phyloP scores from a whole-genome alignment of 2,888 invertebrate genomes.

The Drosophila kambysellisi region DNA sequence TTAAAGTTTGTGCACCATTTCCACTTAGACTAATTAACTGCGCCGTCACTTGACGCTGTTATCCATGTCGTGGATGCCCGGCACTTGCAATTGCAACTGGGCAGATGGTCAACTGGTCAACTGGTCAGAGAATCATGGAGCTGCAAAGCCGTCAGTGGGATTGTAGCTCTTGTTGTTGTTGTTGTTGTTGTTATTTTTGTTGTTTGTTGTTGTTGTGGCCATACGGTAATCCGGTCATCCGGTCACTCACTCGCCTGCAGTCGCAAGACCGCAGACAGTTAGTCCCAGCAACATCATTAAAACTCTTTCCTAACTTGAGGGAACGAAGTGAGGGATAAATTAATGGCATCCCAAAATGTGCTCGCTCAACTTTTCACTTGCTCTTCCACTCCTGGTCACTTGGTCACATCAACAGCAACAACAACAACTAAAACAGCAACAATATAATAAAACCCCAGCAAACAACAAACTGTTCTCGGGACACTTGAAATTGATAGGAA shows the following conservation, averaged over 20 bases:
- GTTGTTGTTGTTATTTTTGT: constrained; percentile 20
- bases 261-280: constrained; percentile 56
- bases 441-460: constrained; percentile 6
- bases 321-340: constrained; percentile 1
- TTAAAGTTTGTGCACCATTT: constrained; percentile 78
- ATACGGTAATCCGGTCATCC: constrained; percentile 66
- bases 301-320: constrained; percentile 48
- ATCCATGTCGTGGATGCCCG: constrained; percentile 43
- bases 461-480: constrained; percentile 19
- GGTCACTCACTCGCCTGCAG: constrained; percentile 52
- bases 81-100: constrained; percentile 10
- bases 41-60: constrained; percentile 74
- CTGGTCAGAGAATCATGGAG: constrained; percentile 11
- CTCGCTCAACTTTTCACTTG: constrained; percentile 71
- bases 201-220: constrained; percentile 52
- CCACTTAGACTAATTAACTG: constrained; percentile 80
- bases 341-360: constrained; percentile 49
- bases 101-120: constrained; percentile 5
- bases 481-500: constrained; percentile 25
- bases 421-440: constrained; percentile 4
- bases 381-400: constrained; percentile 38
- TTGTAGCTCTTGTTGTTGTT: constrained; percentile 29
- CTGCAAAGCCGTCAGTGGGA: constrained; percentile 26
- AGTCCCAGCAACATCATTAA: constrained; percentile 67
- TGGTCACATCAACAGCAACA: constrained; percentile 23